phyloP scores from a whole-genome alignment of 2,797 vertebrate species.

The Astyanax mexicanus region DNA sequence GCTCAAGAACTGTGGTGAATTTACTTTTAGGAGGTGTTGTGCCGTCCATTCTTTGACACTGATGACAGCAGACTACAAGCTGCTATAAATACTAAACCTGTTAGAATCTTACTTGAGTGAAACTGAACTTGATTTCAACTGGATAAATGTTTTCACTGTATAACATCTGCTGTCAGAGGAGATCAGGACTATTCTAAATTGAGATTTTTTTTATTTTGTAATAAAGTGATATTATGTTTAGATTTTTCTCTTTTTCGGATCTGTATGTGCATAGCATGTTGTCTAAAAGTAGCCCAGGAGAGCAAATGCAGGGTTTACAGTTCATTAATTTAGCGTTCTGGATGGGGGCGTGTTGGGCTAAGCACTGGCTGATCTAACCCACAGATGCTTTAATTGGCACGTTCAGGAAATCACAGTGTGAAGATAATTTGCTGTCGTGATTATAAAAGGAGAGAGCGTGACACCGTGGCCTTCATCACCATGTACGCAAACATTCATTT shows the following conservation, averaged over 20 bases:
- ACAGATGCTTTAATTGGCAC: conserved; percentile 51
- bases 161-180: too few species aligned
- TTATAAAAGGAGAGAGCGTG: conserved; percentile 26
- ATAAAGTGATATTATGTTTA: too few species aligned
- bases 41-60: too few species aligned
- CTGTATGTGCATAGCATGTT: background rate
- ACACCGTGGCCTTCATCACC: conserved; percentile 13
- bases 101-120: too few species aligned
- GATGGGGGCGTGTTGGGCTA: conserved; percentile 40
- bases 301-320: conserved; percentile 46
- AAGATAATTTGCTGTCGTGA: conserved; percentile 53
- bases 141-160: too few species aligned
- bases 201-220: too few species aligned
- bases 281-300: conserved; percentile 35
- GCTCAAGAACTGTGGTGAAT: too few species aligned
- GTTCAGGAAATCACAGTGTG: conserved; percentile 57
- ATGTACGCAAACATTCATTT: conserved; percentile 42
- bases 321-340: conserved; percentile 52
- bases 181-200: too few species aligned
- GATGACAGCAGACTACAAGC: too few species aligned
- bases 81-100: too few species aligned
- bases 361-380: conserved; percentile 50
- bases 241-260: background rate
- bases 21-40: too few species aligned
- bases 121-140: too few species aligned